phyloP scores from a whole-genome alignment of 2,113 vertebrate species.

The Embiotoca jacksoni region DNA sequence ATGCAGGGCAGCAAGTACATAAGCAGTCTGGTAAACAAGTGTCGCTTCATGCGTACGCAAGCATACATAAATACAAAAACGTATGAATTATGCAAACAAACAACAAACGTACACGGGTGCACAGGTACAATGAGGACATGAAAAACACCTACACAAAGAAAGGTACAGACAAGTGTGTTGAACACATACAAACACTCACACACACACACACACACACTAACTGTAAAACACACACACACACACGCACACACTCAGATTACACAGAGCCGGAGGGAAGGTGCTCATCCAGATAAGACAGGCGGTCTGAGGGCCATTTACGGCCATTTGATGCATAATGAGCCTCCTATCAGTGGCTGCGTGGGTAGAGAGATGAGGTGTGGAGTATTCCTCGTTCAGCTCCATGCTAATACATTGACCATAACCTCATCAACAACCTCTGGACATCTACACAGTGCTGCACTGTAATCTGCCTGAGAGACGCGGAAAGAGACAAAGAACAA shows the following conservation, averaged over 20 bases:
- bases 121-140: neutral
- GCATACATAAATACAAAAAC: slow-evolving; percentile 2
- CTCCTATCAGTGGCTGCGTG: slow-evolving; percentile 81
- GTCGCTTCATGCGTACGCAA: slow-evolving; percentile 5
- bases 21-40: slow-evolving; percentile 63
- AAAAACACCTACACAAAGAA: neutral
- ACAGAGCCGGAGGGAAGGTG: slow-evolving; percentile 58
- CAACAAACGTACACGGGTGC: neutral
- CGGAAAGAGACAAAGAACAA: slow-evolving; percentile 43
- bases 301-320: slow-evolving; percentile 79
- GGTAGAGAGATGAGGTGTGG: slow-evolving; percentile 79
- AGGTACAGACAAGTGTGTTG: slow-evolving; percentile 11
- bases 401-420: slow-evolving; percentile 64
- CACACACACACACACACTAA: slow-evolving; percentile 18
- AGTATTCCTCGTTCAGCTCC: slow-evolving; percentile 70
- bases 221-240: neutral
- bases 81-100: slow-evolving; percentile 2
- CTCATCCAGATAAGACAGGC: slow-evolving; percentile 77
- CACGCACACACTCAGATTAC: slow-evolving; percentile 42
- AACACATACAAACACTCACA: neutral
- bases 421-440: slow-evolving; percentile 69
- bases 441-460: slow-evolving; percentile 37
- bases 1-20: slow-evolving; percentile 23
- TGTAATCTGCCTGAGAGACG: slow-evolving; percentile 48
- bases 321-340: slow-evolving; percentile 80